Conservation (phyloP, 1,140 invertebrate genomes). For the Tetramorium alpestre region DNA sequence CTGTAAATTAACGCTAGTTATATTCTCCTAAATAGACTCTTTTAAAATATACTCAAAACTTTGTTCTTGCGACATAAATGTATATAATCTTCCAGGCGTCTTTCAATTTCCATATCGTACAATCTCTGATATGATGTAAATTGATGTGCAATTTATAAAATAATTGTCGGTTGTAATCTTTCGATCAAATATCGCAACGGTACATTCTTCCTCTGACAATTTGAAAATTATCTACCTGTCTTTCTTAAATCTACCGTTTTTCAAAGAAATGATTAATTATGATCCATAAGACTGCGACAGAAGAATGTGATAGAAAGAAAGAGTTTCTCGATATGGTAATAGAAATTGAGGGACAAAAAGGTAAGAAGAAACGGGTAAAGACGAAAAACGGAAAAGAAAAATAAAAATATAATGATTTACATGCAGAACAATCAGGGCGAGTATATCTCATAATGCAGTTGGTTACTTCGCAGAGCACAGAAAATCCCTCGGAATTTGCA, state of each 20-base stretch:
- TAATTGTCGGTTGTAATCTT: neutral
- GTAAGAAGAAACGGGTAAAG: neutral
- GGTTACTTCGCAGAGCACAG: neutral
- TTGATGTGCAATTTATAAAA: neutral
- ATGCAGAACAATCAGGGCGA: too few relatives aligned
- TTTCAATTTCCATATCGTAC: neutral
- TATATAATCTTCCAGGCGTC: neutral
- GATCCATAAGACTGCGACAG: neutral
- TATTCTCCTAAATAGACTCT: neutral
- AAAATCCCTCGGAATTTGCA: conserved; percentile 39
- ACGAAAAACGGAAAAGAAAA: neutral
- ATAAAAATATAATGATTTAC: neutral
- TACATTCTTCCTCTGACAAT: neutral
- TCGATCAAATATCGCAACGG: neutral
- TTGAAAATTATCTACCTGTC: neutral
- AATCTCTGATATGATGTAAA: neutral
- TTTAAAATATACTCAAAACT: neutral
- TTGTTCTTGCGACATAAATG: neutral
- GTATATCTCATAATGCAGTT: neutral
- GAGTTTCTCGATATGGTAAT: neutral
- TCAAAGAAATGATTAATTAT: neutral
- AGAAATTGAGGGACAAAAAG: neutral
- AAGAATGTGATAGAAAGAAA: neutral
- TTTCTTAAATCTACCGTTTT: neutral
- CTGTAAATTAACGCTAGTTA: neutral